Evolutionary conservation across 2,888 invertebrate genomes (phyloP).

Genomic region (Lithophane ornitopus): DNA sequence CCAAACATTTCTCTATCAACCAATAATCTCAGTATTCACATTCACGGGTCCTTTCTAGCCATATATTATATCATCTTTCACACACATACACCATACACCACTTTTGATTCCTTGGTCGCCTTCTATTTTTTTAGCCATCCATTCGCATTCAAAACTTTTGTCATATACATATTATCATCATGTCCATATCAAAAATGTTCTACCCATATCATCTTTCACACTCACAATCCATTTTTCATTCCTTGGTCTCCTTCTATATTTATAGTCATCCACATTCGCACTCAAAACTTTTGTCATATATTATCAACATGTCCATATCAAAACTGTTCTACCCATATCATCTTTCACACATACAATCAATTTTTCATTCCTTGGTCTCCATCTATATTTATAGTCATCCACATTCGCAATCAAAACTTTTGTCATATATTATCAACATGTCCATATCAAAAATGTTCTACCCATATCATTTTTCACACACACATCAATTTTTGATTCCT

Average conservation of each 20-base stretch:
- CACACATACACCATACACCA: neutral
- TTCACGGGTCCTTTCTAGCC: neutral
- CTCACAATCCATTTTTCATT: neutral
- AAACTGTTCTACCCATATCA: no score
- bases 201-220: neutral
- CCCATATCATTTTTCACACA: neutral
- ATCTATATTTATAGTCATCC: neutral
- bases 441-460: no score
- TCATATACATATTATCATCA: no score
- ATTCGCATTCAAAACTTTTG: neutral
- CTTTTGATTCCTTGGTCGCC: neutral
- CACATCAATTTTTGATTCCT: no score
- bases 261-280: neutral
- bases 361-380: neutral
- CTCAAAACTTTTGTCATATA: neutral
- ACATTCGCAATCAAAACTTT: neutral
- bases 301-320: no score
- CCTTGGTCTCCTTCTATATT: neutral
- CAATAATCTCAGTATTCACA: neutral
- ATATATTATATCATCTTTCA: no score
- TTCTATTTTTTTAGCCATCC: neutral
- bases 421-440: no score
- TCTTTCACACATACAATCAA: neutral
- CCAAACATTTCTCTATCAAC: neutral
- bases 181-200: no score